Evolutionary conservation across 92 coral and sea anemone species (phyloP).

Genomic region (Paramuricea clavata): DNA sequence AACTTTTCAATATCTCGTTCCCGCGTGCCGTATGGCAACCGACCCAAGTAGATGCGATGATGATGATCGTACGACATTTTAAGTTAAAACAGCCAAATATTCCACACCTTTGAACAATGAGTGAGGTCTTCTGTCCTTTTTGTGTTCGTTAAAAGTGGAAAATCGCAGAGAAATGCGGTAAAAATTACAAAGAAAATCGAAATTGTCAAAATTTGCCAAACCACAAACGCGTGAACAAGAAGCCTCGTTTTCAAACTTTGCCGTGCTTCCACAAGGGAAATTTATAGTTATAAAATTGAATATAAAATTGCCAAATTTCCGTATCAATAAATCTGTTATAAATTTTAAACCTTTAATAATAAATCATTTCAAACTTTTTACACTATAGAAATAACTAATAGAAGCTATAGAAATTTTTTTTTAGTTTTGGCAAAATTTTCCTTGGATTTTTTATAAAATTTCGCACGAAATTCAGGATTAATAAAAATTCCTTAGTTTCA

Average conservation of each 20-base stretch:
- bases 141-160: neutral
- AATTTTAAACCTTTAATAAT: too few relatives aligned
- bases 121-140: neutral
- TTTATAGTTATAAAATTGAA: too few relatives aligned
- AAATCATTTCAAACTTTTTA: too few relatives aligned
- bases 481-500: too few relatives aligned
- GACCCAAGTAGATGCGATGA: constrained; percentile 90
- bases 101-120: neutral
- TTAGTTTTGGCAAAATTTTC: too few relatives aligned
- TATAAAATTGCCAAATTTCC: neutral
- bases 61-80: constrained; percentile 30
- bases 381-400: too few relatives aligned
- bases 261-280: neutral
- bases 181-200: neutral
- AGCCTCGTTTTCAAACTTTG: constrained; percentile 10
- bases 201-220: neutral
- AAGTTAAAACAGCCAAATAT: neutral
- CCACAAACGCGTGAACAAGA: neutral
- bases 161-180: neutral
- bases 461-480: too few relatives aligned
- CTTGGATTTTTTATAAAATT: too few relatives aligned
- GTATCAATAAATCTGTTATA: too few relatives aligned
- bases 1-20: constrained; percentile 87
- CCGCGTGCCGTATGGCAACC: constrained; percentile 94
- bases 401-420: too few relatives aligned